Conservation (phyloP, 2,888 invertebrate species). For the Portevinia maculata region DNA sequence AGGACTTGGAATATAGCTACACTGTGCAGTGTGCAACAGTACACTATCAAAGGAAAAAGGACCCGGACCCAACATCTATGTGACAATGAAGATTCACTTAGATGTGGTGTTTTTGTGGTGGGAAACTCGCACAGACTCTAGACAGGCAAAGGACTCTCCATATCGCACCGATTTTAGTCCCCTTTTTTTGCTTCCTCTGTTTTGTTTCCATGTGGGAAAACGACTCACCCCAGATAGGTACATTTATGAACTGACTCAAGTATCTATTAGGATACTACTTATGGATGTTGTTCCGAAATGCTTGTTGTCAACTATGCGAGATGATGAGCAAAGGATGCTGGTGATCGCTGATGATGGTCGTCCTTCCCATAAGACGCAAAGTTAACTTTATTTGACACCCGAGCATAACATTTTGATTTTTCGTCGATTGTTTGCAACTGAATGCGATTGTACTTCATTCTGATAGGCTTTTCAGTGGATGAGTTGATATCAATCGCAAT, state of each 20-base stretch:
- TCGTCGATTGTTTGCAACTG: conserved; percentile 60
- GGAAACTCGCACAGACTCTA: conserved; percentile 59
- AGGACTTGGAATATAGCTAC: conserved; percentile 32
- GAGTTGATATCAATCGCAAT: conserved; percentile 18
- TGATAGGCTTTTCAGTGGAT: conserved; percentile 2
- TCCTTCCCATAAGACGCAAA: conserved; percentile 32
- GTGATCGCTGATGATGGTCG: conserved; percentile 63
- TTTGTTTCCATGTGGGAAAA: conserved; percentile 36
- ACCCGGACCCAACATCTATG: conserved; percentile 48
- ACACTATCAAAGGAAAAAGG: too few relatives aligned
- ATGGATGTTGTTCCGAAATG: conserved; percentile 70
- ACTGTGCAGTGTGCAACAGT: conserved; percentile 12
- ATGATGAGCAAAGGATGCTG: conserved; percentile 63
- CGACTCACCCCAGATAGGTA: conserved; percentile 42
- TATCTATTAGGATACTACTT: conserved; percentile 74
- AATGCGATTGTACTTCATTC: conserved; percentile 33
- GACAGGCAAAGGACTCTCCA: conserved; percentile 56
- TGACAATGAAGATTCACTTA: conserved; percentile 72
- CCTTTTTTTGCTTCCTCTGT: conserved; percentile 27
- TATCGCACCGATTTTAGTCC: conserved; percentile 53
- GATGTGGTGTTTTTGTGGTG: conserved; percentile 66
- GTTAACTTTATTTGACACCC: conserved; percentile 65
- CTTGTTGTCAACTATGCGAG: conserved; percentile 53
- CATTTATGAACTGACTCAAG: conserved; percentile 74
- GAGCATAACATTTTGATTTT: conserved; percentile 64